These are phyloP conservation scores for Lordiphosa clarofinis DNA, from an alignment of 1,140 invertebrate species.

Conservation along the genomic window DNA sequence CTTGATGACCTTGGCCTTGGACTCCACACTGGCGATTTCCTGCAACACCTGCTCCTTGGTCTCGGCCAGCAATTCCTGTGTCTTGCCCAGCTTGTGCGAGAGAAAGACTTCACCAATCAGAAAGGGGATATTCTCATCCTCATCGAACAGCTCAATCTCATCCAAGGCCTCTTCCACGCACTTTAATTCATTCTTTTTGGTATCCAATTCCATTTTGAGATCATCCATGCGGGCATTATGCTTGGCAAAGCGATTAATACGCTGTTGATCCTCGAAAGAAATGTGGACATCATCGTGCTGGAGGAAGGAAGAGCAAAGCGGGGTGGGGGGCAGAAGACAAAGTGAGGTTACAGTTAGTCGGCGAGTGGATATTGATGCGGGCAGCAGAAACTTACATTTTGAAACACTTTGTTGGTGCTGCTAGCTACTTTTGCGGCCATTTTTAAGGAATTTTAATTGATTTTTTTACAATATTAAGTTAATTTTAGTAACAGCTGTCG, in stretches of 20 bases:
- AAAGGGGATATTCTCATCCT: conserved; percentile 90
- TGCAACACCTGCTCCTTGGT: conserved; percentile 86
- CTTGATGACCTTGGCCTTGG: conserved; percentile 86
- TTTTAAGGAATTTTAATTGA: conserved; percentile 40
- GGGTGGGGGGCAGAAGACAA: conserved; percentile 8
- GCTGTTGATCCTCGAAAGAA: conserved; percentile 97
- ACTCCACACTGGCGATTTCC: conserved; percentile 87
- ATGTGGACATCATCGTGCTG: conserved; percentile 90
- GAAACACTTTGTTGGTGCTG: conserved; percentile 68
- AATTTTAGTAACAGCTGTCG: too few species aligned
- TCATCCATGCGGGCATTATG: conserved; percentile 95
- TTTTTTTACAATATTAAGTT: conserved; percentile 8
- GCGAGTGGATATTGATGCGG: conserved; percentile 11
- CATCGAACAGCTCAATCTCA: conserved; percentile 90
- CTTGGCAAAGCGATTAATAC: conserved; percentile 97
- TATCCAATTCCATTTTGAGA: conserved; percentile 93
- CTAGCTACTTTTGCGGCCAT: conserved; percentile 75
- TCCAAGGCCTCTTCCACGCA: conserved; percentile 95
- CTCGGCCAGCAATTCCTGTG: conserved; percentile 87
- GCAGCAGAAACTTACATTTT: conserved; percentile 47
- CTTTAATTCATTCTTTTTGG: conserved; percentile 93
- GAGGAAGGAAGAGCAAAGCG: too few species aligned
- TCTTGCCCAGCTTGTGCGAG: conserved; percentile 87
- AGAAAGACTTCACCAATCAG: conserved; percentile 95
- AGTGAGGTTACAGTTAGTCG: conserved; percentile 64